Evolutionary conservation across 1,140 invertebrate species (phyloP).

Genomic region (Chionoecetes opilio): DNA sequence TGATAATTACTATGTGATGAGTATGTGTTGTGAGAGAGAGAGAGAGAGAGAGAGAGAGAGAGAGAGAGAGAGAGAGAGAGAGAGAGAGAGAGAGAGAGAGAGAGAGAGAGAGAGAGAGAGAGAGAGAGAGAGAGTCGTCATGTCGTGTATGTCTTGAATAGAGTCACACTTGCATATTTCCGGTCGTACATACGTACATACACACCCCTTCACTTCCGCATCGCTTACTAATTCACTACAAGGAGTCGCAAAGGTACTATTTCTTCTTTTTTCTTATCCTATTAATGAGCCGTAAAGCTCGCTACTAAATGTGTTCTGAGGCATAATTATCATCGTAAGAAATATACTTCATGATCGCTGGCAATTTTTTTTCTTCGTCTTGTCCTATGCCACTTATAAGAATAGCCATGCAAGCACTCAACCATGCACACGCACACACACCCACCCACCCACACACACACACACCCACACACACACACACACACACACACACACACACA

Average conservation of each 20-base stretch:
- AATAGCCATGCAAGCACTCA: neutral
- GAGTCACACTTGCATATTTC: neutral
- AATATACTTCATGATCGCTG: neutral
- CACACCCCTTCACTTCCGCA: neutral
- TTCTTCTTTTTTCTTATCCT: neutral
- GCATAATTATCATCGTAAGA: neutral
- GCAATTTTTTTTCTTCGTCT: neutral
- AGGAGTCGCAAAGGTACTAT: neutral
- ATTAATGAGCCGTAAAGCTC: conserved; percentile 29
- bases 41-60: neutral
- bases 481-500: neutral
- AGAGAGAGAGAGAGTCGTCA: no score
- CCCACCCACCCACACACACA: neutral
- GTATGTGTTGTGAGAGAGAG: neutral
- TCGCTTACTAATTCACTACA: neutral
- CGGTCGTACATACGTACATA: neutral
- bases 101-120: neutral
- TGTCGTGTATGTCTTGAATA: neutral
- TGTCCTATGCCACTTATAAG: neutral
- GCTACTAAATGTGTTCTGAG: neutral
- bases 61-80: neutral
- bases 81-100: neutral
- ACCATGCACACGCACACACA: neutral
- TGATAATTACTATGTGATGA: neutral
- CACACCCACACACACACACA: neutral